Evolutionary conservation across 2,888 invertebrate species (phyloP), one percentile per base, ranked within the genome.

Genomic region (Scaptomyza flava): DNA sequence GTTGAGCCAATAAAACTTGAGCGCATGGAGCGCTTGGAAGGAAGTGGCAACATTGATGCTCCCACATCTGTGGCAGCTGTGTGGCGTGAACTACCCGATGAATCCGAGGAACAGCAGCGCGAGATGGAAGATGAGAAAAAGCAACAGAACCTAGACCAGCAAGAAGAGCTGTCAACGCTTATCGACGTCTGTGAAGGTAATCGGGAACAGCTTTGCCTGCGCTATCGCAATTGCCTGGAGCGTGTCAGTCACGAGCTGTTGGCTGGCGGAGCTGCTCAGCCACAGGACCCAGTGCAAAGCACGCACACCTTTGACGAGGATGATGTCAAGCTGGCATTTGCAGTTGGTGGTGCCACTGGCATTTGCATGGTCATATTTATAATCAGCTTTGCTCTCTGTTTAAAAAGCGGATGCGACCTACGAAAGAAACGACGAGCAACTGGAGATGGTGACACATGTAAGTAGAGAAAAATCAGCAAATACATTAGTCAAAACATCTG

Each of bases 311-410:
- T 79, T 50, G 84, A 88, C 11, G 80, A 87, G 63, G 72, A 89
- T 45, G 90, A 90, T 60, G 68, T 91, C 7, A 84, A 87, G 56
- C 77, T 91, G 63, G 89, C 87, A 12, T 91, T 91, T 45, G 72
- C 89, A 1, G 79, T 90, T 52, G 91, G 91, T 2, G 75, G 82
- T 3, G 85, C 87, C 14, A 70, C 90, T 3, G 91, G 91, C 43
- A 75, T 89, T 34, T 84, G 89, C 17, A 58, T 82, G 56, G 79
- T 90, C 45, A 83, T 88, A 14, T 86, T 85, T 46, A 79, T 90
- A 48, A 68, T 89, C 5, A 81, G 82, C 14, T 90, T 87, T 66
- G 80, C 83, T 3, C 63, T 91, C 1, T 90, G 90, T 45, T 43
- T 90, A 1, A 90, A 89, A 57, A 80, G 77, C 33, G 89, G 84